These are phyloP conservation scores for Adelphocoris suturalis DNA, from an alignment of 2,888 invertebrate genomes.

Conservation along the genomic window DNA sequence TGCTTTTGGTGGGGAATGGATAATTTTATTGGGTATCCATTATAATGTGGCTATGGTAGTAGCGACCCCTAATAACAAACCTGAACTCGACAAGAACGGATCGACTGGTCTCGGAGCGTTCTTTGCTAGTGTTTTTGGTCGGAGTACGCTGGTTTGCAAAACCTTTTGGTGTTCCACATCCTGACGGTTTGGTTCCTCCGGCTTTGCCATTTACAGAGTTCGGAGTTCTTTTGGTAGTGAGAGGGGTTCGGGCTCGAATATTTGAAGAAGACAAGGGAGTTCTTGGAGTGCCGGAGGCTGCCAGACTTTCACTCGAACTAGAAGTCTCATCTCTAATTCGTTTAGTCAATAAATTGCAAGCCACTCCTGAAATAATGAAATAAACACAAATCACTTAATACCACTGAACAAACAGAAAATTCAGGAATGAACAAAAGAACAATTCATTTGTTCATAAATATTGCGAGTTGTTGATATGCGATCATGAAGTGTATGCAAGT, in stretches of 20 bases:
- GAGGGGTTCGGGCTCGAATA: conserved; percentile 7
- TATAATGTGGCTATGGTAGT: too few relatives aligned
- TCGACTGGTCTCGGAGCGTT: conserved; percentile 45
- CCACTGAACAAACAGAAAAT: too few relatives aligned
- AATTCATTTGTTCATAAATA: too few relatives aligned
- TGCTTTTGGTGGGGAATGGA: too few relatives aligned
- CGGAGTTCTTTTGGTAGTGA: conserved; percentile 37
- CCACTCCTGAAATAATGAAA: not conserved
- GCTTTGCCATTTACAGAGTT: not conserved
- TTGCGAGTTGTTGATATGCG: too few relatives aligned
- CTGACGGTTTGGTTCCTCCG: not conserved
- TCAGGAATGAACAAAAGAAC: too few relatives aligned
- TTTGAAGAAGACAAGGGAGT: conserved; percentile 46
- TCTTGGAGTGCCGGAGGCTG: not conserved
- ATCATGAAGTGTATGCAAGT: too few relatives aligned
- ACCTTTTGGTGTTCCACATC: conserved; percentile 38
- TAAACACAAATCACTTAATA: too few relatives aligned
- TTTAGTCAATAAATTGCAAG: conserved; percentile 43
- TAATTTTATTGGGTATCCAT: too few relatives aligned
- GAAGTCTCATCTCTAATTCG: conserved; percentile 38
- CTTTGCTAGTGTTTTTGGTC: conserved; percentile 48
- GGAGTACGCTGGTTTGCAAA: not conserved
- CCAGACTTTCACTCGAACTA: conserved; percentile 46
- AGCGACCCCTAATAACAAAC: too few relatives aligned
- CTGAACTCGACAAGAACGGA: conserved; percentile 66